These are phyloP conservation scores for Nasua narica DNA, from an alignment of 2,797 vertebrate genomes.

Conservation along the genomic window DNA sequence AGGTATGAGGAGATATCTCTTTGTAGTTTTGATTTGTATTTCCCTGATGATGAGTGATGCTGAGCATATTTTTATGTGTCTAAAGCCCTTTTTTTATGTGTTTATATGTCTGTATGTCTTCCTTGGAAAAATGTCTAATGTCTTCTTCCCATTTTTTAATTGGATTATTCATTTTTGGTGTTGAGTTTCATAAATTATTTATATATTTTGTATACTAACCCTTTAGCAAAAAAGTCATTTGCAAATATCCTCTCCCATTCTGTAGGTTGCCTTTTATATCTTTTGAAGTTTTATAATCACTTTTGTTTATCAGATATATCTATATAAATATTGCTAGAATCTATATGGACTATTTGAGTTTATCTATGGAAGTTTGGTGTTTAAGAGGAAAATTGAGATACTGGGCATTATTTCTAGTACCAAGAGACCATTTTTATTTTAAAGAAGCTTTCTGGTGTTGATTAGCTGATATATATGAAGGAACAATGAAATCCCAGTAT, in stretches of 20 bases:
- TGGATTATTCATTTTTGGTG: not conserved
- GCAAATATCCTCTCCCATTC: not conserved
- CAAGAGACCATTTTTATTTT: not conserved
- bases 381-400: not conserved
- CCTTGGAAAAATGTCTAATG: not conserved
- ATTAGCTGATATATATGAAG: not conserved
- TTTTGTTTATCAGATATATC: not conserved
- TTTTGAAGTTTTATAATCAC: not conserved
- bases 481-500: not conserved
- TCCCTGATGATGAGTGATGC: not conserved
- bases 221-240: not conserved
- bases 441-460: not conserved
- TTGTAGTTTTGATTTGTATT: not conserved
- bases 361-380: not conserved
- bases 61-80: not conserved
- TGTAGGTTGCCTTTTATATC: not conserved
- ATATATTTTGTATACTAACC: not conserved
- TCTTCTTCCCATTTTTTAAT: not conserved
- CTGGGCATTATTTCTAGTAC: not conserved
- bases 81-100: not conserved
- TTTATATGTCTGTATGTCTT: not conserved
- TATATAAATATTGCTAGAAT: not conserved
- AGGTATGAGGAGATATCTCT: not conserved
- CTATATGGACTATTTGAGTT: not conserved
- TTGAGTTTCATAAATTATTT: not conserved